phyloP scores from a whole-genome alignment of 2,797 vertebrate genomes.

The Tragopan temminckii region DNA sequence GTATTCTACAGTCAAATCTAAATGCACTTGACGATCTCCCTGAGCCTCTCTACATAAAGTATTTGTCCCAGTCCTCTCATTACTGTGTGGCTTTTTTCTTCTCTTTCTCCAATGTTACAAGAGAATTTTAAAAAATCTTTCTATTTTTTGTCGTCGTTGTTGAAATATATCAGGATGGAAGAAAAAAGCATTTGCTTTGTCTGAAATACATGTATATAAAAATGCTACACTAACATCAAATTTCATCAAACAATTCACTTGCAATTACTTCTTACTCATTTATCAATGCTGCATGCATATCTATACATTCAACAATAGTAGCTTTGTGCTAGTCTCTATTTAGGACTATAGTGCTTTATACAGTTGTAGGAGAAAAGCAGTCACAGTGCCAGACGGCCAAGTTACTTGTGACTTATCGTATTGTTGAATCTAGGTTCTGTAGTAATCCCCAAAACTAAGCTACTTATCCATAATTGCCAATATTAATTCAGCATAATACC shows the following conservation, averaged over 20 bases:
- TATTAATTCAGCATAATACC: not conserved
- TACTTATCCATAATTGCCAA: not conserved
- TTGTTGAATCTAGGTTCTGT: not conserved
- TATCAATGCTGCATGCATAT: not conserved
- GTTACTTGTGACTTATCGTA: not conserved
- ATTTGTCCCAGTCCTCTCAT: not conserved
- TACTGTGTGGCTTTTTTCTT: not conserved
- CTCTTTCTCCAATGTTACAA: not conserved
- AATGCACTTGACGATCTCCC: not conserved
- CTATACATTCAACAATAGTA: not conserved
- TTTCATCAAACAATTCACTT: not conserved
- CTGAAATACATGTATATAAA: not conserved
- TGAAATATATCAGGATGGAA: not conserved
- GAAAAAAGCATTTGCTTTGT: not conserved
- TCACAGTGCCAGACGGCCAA: not conserved
- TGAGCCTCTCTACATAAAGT: not conserved
- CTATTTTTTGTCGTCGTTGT: not conserved
- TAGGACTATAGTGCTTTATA: fast-evolving
- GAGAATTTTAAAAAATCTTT: not conserved
- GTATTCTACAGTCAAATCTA: not conserved
- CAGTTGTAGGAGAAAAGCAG: not conserved
- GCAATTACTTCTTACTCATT: not conserved
- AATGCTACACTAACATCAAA: fast-evolving
- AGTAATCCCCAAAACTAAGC: not conserved
- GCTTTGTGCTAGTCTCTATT: not conserved